Percentiles rank a stretch among this genome's conserved stretches.
phyloP scores from a whole-genome alignment of 2,888 invertebrate species.

The Piscicola geometra region DNA sequence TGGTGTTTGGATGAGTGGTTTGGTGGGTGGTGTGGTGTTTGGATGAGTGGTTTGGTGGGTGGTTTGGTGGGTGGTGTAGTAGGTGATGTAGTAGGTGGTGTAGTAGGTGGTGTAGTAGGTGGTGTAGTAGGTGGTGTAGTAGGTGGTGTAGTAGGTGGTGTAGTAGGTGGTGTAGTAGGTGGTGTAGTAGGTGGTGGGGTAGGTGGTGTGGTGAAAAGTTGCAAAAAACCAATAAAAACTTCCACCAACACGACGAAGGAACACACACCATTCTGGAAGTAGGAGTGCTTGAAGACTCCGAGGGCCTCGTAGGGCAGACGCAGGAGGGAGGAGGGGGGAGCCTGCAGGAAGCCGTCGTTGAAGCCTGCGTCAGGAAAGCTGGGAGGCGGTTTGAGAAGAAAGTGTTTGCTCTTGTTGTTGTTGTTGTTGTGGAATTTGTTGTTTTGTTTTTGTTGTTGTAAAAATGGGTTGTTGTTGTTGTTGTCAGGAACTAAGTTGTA shows the following conservation, averaged over 20 bases:
- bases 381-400: background rate
- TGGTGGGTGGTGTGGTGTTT: too few species aligned
- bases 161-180: too few species aligned
- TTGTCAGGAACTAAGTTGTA: slow-evolving; percentile 5
- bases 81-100: background rate
- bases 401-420: too few species aligned
- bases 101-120: too few species aligned
- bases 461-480: slow-evolving; percentile 18
- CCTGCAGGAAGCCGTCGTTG: too few species aligned
- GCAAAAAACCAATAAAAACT: background rate
- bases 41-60: background rate
- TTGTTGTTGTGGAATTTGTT: slow-evolving; percentile 25
- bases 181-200: too few species aligned
- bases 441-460: slow-evolving; percentile 11
- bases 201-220: too few species aligned
- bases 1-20: too few species aligned
- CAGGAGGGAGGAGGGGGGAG: slow-evolving; percentile 6
- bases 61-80: slow-evolving; percentile 6
- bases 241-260: background rate
- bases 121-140: too few species aligned
- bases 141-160: background rate
- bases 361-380: background rate
- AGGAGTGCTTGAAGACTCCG: slow-evolving; percentile 29
- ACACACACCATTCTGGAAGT: slow-evolving; percentile 9
- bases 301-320: slow-evolving; percentile 22